Evolutionary conservation across 2,888 invertebrate genomes (phyloP).

Genomic region (Folsomia manolachei): DNA sequence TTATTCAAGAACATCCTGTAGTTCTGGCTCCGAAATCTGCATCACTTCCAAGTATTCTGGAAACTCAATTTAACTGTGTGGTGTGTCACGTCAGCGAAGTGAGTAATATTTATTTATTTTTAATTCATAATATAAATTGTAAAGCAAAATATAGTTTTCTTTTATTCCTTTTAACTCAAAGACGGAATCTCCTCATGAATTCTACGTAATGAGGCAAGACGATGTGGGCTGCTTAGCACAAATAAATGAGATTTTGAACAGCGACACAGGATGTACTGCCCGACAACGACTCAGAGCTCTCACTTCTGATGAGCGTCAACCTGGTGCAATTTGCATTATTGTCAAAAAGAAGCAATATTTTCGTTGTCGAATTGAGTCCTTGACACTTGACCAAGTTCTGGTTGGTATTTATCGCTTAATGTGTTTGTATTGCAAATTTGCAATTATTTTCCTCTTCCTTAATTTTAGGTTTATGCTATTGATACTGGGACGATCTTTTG

Average conservation of each 20-base stretch:
- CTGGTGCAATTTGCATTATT: constrained; percentile 33
- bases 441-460: too few species aligned
- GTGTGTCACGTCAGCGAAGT: constrained; percentile 60
- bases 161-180: constrained; percentile 2
- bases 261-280: background rate
- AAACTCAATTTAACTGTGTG: constrained; percentile 59
- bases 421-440: too few species aligned
- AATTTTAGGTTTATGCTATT: constrained; percentile 73
- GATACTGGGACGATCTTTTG: constrained; percentile 69
- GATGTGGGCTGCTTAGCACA: constrained; percentile 7
- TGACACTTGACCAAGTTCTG: constrained; percentile 7
- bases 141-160: background rate
- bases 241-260: constrained; percentile 9
- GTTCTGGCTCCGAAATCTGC: constrained; percentile 55
- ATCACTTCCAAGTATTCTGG: constrained; percentile 61
- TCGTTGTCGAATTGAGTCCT: constrained; percentile 39
- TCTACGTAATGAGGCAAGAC: constrained; percentile 25
- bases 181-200: constrained; percentile 34
- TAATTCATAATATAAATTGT: background rate
- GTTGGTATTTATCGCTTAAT: too few species aligned
- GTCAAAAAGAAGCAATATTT: constrained; percentile 1
- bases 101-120: constrained; percentile 15
- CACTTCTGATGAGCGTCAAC: background rate
- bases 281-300: background rate
- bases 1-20: constrained; percentile 50